These are phyloP conservation scores for Didymodactylos carnosus DNA, from an alignment of 2,888 invertebrate species.

Conservation along the genomic window DNA sequence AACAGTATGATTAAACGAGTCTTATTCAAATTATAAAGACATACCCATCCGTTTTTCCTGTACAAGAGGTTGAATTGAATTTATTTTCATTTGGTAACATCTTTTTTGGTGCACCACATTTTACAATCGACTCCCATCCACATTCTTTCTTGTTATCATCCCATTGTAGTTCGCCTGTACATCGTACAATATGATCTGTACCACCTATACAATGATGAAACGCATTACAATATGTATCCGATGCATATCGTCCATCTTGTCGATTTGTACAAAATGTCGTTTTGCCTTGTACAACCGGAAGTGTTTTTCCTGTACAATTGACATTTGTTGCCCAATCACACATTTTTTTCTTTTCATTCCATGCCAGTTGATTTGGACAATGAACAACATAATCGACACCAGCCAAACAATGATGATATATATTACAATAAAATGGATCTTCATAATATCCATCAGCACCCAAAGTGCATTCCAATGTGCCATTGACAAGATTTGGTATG, in stretches of 20 bases:
- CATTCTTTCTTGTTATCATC: constrained; percentile 9
- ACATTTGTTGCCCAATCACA: constrained; percentile 15
- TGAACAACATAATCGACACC: constrained; percentile 12
- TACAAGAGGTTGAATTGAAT: constrained; percentile 13
- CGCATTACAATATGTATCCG: constrained; percentile 11
- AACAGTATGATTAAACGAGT: too few relatives aligned
- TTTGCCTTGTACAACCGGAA: constrained; percentile 12
- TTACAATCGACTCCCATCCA: constrained; percentile 7
- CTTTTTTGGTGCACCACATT: constrained; percentile 1
- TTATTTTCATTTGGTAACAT: constrained; percentile 13
- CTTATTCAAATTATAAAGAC: neutral
- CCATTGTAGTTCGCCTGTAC: constrained; percentile 12
- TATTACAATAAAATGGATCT: constrained; percentile 13
- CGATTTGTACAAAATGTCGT: constrained; percentile 13
- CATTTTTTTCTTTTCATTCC: constrained; percentile 13
- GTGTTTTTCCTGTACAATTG: constrained; percentile 10
- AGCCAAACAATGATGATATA: constrained; percentile 13
- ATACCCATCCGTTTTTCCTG: constrained; percentile 7
- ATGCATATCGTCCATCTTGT: constrained; percentile 8
- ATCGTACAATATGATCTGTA: constrained; percentile 11
- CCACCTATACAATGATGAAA: constrained; percentile 14
- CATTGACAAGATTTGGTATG: neutral
- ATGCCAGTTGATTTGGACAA: constrained; percentile 13
- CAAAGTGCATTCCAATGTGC: constrained; percentile 6
- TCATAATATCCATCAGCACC: constrained; percentile 13